These are phyloP conservation scores for Pangasianodon gigas DNA, from an alignment of 2,113 vertebrate genomes.

Conservation along the genomic window DNA sequence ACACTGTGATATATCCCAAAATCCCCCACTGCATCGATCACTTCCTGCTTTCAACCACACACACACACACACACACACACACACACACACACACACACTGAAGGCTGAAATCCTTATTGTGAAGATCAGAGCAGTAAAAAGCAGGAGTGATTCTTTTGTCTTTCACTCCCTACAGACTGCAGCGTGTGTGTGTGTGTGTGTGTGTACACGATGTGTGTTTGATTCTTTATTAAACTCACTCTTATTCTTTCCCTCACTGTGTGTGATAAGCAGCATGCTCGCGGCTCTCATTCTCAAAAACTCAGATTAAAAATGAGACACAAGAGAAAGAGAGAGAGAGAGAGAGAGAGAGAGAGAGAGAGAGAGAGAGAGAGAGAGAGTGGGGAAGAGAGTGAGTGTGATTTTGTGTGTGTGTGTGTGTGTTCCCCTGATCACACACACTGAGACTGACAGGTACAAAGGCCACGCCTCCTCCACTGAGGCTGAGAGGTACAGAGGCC, in stretches of 20 bases:
- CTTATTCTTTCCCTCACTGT: slow-evolving; percentile 54
- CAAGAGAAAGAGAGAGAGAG: too few relatives aligned
- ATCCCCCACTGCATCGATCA: slow-evolving; percentile 6
- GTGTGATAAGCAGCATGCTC: slow-evolving; percentile 61
- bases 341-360: background rate
- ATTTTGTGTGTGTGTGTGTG: too few relatives aligned
- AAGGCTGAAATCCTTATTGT: background rate
- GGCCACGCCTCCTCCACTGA: background rate
- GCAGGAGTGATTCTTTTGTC: background rate
- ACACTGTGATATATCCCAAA: slow-evolving; percentile 1
- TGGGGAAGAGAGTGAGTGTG: too few relatives aligned
- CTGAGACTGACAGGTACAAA: background rate
- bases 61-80: background rate
- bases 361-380: too few relatives aligned
- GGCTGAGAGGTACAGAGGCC: background rate
- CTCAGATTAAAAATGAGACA: slow-evolving; percentile 15
- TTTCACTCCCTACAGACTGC: background rate
- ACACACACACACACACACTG: background rate
- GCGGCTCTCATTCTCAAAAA: slow-evolving; percentile 67
- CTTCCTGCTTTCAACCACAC: background rate
- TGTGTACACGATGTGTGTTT: slow-evolving; percentile 58
- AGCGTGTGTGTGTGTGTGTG: slow-evolving; percentile 47
- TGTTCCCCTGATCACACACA: too few relatives aligned
- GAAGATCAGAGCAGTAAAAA: background rate
- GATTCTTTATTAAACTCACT: slow-evolving; percentile 71